Evolutionary conservation across 2,797 vertebrate genomes (phyloP), one percentile per base, ranked within the genome.

Genomic region (Tenualosa ilisha): DNA sequence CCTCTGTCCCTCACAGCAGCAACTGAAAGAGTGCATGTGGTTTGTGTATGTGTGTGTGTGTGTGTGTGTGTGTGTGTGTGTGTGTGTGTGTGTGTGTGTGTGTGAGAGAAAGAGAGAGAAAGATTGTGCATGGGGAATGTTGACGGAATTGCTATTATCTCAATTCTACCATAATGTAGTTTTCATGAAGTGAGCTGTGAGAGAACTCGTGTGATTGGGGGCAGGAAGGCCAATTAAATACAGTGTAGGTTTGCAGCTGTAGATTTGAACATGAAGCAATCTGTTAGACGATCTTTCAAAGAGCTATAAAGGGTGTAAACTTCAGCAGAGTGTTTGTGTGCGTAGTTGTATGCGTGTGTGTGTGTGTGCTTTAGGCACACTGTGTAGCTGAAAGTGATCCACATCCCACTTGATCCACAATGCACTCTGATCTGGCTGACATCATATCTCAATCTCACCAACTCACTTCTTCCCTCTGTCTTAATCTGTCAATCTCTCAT

Each of bases 261-360:
- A 40, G 15, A 31, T 15, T 75, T 75, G 15, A 75, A 15, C 31
- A 17, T 11, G 11, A 40, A 75, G 6, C 63, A 31, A 75, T 75
- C 31, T 75, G 37, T 15, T 13, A 37, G 26, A 7, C 24, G 26
- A 12, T 37, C 26, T 68, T 68, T 68, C 26, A n/a, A 11, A 68
- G 63, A 68, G 24, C 22, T 24, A 24, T 9, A 75, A 15, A 40
- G 63, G 63, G 26, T 31, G 9, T 72, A 15, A 40, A 72, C 65
- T 75, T 75, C 31, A 75, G 68, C 68, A 15, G 26, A 72, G 26
- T 37, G 12, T 50, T 63, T 26, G 53, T 6, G 50, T 61, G 50
- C 83, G 31, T 81, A 49, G n/a, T 72, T 85, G 63, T 81, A 51
- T 82, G 81, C 54, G 37, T 61, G 20, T 26, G 8, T 54, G 63